Evolutionary conservation across 2,797 vertebrate species (phyloP).

Genomic region (Uromys caudimaculatus): DNA sequence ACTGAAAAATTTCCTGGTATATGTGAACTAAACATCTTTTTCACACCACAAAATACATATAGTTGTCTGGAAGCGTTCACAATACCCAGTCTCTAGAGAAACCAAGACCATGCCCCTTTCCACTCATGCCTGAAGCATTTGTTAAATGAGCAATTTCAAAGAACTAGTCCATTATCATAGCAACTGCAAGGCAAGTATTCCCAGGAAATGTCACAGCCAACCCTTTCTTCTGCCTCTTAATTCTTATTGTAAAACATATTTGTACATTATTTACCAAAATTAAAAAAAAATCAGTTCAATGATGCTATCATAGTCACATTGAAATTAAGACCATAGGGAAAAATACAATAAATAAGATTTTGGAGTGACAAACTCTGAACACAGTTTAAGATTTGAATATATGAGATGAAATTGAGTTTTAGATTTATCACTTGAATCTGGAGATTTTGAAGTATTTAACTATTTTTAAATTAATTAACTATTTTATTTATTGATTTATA

Average conservation of each 20-base stretch:
- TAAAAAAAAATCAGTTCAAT: accelerated
- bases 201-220: too few species aligned
- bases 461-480: too few species aligned
- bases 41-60: not conserved
- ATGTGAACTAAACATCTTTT: not conserved
- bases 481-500: too few species aligned
- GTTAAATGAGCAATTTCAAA: not conserved
- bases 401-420: not conserved
- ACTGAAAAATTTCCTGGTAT: not conserved
- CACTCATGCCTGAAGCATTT: not conserved
- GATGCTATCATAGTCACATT: not conserved
- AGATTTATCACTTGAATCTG: not conserved
- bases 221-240: too few species aligned
- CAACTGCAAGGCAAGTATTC: too few species aligned
- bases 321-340: not conserved
- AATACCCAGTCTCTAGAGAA: accelerated
- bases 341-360: not conserved
- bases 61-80: not conserved
- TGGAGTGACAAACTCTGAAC: not conserved
- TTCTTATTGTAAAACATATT: not conserved
- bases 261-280: not conserved
- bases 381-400: not conserved
- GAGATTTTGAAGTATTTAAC: not conserved
- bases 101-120: not conserved
- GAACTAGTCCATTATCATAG: not conserved